Conservation (phyloP, 64 coral and sea anemone genomes). For the Stichodactyla mertensii region DNA sequence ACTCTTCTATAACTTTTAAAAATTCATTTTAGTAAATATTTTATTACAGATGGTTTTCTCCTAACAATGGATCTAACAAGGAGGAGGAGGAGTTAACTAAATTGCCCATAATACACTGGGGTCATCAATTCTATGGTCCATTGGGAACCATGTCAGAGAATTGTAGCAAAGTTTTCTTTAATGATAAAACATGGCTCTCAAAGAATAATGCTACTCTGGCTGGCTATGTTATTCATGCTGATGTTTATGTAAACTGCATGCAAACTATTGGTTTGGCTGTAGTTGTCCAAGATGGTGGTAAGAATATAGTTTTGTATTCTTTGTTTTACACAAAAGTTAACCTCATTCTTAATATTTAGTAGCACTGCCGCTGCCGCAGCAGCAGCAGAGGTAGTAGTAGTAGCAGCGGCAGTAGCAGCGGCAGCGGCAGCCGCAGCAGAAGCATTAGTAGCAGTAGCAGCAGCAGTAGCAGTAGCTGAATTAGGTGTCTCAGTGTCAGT, state of each 20-base stretch:
- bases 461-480: no score
- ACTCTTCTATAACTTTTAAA: no score
- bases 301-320: background rate
- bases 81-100: slow-evolving; percentile 10
- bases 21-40: background rate
- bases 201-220: slow-evolving; percentile 37
- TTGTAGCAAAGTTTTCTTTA: slow-evolving; percentile 57
- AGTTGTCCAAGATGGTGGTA: background rate
- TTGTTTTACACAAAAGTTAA: background rate
- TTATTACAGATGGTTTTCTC: slow-evolving; percentile 61
- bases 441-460: no score
- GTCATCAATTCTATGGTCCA: slow-evolving; percentile 62
- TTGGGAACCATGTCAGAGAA: slow-evolving; percentile 65
- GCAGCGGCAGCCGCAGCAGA: no score
- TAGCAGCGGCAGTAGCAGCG: no score
- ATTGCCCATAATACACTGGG: slow-evolving; percentile 69
- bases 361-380: no score
- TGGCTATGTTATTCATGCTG: slow-evolving; percentile 55
- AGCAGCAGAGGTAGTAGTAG: no score
- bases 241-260: slow-evolving; percentile 70
- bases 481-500: no score
- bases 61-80: background rate
- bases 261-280: slow-evolving; percentile 47
- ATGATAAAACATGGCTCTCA: slow-evolving; percentile 56
- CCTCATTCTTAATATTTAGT: no score